A percentile compares a stretch with the other conserved stretches of the same genome.
Evolutionary conservation across 92 coral and sea anemone genomes (phyloP).

Genomic region (Parazoanthus atlanticus): DNA sequence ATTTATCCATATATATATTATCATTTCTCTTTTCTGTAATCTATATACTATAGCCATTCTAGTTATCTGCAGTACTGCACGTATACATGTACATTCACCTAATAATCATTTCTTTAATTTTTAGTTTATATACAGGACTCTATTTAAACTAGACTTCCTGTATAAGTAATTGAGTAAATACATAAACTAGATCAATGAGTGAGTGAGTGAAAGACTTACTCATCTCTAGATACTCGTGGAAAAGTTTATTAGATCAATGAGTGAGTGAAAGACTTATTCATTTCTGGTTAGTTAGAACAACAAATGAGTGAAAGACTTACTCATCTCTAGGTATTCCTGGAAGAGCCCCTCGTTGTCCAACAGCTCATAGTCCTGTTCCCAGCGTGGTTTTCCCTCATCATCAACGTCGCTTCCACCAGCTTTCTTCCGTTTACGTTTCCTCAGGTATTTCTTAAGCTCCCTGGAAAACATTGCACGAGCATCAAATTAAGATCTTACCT

Average conservation of each 20-base stretch:
- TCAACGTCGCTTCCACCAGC: conserved; percentile 72
- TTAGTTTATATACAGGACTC: too few relatives aligned
- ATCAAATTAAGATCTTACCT: background rate
- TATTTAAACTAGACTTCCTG: too few relatives aligned
- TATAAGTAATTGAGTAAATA: too few relatives aligned
- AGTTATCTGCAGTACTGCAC: too few relatives aligned
- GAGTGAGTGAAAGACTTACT: conserved; percentile 54
- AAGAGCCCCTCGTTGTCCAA: conserved; percentile 94
- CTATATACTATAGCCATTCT: too few relatives aligned
- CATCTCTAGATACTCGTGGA: conserved; percentile 96
- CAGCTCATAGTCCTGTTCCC: conserved; percentile 94
- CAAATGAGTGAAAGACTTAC: conserved; percentile 49
- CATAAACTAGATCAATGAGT: too few relatives aligned
- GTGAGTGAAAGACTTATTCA: background rate
- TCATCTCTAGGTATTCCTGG: conserved; percentile 98
- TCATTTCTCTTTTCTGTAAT: too few relatives aligned
- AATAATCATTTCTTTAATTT: too few relatives aligned
- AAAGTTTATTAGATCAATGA: conserved; percentile 27
- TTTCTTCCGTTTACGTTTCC: conserved; percentile 63
- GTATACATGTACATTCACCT: too few relatives aligned
- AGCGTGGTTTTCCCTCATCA: conserved; percentile 89
- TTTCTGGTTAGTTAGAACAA: background rate
- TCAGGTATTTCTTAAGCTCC: conserved; percentile 85
- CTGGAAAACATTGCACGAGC: conserved; percentile 37
- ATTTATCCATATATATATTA: too few relatives aligned